These are phyloP conservation scores for Larimichthys crocea DNA, from an alignment of 2,113 vertebrate species.

Conservation along the genomic window DNA sequence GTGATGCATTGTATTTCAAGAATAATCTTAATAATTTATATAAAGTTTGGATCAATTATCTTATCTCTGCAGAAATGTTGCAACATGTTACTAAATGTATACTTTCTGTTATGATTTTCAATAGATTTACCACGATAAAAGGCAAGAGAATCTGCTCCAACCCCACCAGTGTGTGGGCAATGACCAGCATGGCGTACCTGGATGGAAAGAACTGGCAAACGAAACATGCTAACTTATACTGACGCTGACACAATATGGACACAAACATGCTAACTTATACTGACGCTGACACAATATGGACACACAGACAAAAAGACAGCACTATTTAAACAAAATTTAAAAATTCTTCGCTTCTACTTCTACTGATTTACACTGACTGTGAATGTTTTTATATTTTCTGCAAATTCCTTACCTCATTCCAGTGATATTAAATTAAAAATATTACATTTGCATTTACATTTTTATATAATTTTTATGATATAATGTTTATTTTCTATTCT, in stretches of 20 bases:
- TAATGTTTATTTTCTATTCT: not conserved
- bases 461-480: not conserved
- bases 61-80: not conserved
- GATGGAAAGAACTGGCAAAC: conserved; percentile 42
- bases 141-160: conserved; percentile 60
- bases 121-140: conserved; percentile 70
- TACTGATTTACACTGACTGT: not conserved
- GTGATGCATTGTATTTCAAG: not conserved
- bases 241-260: not conserved
- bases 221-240: accelerated
- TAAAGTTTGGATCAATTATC: not conserved
- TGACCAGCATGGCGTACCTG: conserved; percentile 61
- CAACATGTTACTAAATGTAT: not conserved
- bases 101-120: conserved; percentile 25
- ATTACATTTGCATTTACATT: not conserved
- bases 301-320: not conserved
- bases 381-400: not conserved
- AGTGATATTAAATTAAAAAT: not conserved
- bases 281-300: not conserved
- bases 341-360: not conserved
- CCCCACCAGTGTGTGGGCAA: conserved; percentile 46
- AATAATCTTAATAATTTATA: not conserved
- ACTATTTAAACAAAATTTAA: not conserved
- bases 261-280: accelerated
- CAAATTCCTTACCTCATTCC: not conserved